Conservation (phyloP, 2,888 invertebrate genomes). For the Loripinus fragilis region DNA sequence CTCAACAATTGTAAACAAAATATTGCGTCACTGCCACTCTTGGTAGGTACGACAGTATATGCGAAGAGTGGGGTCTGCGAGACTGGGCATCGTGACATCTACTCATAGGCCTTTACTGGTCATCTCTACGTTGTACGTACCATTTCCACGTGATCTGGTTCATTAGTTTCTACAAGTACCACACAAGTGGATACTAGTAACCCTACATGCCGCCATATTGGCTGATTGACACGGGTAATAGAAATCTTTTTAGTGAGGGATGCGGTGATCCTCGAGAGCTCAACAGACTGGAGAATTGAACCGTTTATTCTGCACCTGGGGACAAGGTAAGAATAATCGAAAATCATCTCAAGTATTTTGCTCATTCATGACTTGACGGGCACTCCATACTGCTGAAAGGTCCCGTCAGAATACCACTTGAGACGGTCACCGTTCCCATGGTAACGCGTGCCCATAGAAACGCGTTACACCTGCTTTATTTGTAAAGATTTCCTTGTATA, state of each 20-base stretch:
- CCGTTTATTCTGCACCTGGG: slow-evolving; percentile 5
- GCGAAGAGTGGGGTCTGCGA: too few species aligned
- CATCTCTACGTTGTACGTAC: too few species aligned
- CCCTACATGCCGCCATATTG: not conserved
- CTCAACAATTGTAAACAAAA: too few species aligned
- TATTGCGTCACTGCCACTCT: too few species aligned
- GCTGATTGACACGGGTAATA: not conserved
- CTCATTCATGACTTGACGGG: not conserved
- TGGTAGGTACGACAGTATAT: too few species aligned
- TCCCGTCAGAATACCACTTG: not conserved
- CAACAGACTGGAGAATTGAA: slow-evolving; percentile 1
- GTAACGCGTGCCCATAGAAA: not conserved
- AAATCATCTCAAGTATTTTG: not conserved
- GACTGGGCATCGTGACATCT: too few species aligned
- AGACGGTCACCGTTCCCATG: not conserved
- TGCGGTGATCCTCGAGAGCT: not conserved
- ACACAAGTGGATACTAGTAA: not conserved
- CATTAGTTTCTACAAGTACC: not conserved
- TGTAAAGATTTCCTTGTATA: not conserved
- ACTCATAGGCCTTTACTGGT: too few species aligned
- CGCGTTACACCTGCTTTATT: not conserved
- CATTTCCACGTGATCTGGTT: too few species aligned
- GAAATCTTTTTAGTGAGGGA: not conserved
- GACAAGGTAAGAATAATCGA: not conserved
- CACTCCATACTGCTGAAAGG: not conserved